phyloP scores from a whole-genome alignment of 2,888 invertebrate genomes.

The Aphidius colemani region DNA sequence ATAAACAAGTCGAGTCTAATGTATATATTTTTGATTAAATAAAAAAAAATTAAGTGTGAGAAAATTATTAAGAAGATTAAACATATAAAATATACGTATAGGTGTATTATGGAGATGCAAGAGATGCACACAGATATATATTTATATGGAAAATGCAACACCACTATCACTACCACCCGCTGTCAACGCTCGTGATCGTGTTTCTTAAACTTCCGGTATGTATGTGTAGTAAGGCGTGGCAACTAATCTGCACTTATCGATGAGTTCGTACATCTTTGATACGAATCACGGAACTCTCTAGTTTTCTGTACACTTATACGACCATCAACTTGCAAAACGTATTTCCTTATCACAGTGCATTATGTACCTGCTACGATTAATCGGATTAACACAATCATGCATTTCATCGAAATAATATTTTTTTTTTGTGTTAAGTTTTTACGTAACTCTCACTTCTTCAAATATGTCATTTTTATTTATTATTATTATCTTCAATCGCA shows the following conservation, averaged over 20 bases:
- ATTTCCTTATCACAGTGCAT: not conserved
- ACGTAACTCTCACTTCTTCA: no score
- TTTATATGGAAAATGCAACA: no score
- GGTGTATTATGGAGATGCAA: not conserved
- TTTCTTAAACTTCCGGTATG: conserved; percentile 6
- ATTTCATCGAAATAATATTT: no score
- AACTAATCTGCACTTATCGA: conserved; percentile 28
- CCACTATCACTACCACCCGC: conserved; percentile 7
- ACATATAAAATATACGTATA: not conserved
- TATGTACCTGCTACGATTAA: conserved; percentile 20
- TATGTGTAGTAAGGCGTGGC: conserved; percentile 27
- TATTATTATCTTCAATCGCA: no score
- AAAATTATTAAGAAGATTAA: not conserved
- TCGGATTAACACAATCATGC: conserved; percentile 20
- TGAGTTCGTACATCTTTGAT: conserved; percentile 22
- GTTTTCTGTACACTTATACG: not conserved
- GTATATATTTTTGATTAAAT: no score
- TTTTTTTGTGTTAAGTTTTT: no score
- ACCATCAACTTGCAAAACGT: not conserved
- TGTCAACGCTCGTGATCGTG: not conserved
- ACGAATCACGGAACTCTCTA: conserved; percentile 28
- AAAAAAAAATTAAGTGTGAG: not conserved
- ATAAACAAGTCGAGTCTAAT: no score
- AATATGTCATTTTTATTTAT: no score
- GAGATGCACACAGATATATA: no score